Conservation (phyloP, 92 coral and sea anemone genomes). For the Zoanthus solanderi region DNA sequence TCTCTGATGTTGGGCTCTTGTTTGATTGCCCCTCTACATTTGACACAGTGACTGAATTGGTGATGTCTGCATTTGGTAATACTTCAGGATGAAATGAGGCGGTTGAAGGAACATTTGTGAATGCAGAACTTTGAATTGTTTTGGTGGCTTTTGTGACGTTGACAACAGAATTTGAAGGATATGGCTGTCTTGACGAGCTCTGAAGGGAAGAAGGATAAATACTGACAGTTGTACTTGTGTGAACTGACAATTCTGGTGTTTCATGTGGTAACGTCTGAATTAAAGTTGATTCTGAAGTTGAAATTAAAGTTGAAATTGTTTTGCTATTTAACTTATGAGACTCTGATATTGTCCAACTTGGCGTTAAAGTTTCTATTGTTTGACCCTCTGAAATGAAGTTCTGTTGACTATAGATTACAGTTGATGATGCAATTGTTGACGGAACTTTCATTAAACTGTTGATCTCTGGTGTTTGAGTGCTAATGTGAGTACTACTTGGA, state of each 20-base stretch:
- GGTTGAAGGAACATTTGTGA: not conserved
- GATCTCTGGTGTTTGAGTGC: not conserved
- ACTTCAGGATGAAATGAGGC: not conserved
- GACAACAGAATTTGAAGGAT: not conserved
- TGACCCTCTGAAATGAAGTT: not conserved
- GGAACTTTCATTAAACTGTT: not conserved
- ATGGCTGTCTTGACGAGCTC: not conserved
- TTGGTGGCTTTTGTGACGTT: not conserved
- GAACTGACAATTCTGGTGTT: not conserved
- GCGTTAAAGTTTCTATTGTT: not conserved
- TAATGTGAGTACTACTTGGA: not conserved
- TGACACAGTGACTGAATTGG: not conserved
- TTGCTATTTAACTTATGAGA: not conserved
- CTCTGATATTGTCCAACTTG: not conserved
- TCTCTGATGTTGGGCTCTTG: not conserved
- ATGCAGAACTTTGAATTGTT: not conserved
- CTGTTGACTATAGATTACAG: not conserved
- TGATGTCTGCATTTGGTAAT: not conserved
- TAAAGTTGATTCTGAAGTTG: not conserved
- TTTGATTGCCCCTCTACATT: not conserved
- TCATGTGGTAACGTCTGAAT: not conserved
- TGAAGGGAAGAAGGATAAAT: not conserved
- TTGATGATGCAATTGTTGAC: not conserved
- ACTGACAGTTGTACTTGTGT: not conserved
- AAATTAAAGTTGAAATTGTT: not conserved